Evolutionary conservation across 92 coral and sea anemone genomes (phyloP), one percentile per base, ranked within the genome.

Genomic region (Siderastrea siderea): DNA sequence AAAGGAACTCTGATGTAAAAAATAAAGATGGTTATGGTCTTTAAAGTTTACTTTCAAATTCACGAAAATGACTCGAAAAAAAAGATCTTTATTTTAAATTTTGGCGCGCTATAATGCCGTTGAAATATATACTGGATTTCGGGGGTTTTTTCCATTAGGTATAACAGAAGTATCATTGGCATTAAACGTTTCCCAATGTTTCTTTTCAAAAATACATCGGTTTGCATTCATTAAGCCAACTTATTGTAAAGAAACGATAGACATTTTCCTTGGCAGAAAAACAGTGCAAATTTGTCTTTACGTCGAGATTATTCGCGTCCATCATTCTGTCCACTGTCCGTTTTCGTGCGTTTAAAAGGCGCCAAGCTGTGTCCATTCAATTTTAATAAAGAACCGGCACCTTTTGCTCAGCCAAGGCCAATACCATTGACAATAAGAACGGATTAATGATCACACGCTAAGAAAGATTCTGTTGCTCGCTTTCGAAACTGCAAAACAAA

Each of bases 291-390:
- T 7, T 13, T 13, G 6, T 13, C 4, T 15, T 16, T 63, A 3
- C 47, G 8, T 19, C 5, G 38, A 71, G 17, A 71, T 50, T 26
- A 19, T 3, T 61, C 46, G 57, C 1, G 0, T 3, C 2, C 38
- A 13, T 48, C 2, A 19, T 47, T 69, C 7, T 17, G 53, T 47
- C n/a, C 9, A 15, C 43, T 57, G 68, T 57, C 47, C 59, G 59
- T 70, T 54, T 82, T 73, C 80, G 87, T 74, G 80, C 62, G 44
- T 13, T 61, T 55, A 15, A 68, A 48, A 26, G 48, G 66, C 71
- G 10, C 43, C 87, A 84, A 60, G 73, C 87, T 60, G 87, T 3
- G 87, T 63, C 60, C 52, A 82, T 63, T 73, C 63, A 73, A 48
- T 73, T 62, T 49, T 46, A 48, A 83, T 83, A 83, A 72, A 47